Evolutionary conservation across 2,888 invertebrate species (phyloP).

Genomic region (Hydriomena furcata): DNA sequence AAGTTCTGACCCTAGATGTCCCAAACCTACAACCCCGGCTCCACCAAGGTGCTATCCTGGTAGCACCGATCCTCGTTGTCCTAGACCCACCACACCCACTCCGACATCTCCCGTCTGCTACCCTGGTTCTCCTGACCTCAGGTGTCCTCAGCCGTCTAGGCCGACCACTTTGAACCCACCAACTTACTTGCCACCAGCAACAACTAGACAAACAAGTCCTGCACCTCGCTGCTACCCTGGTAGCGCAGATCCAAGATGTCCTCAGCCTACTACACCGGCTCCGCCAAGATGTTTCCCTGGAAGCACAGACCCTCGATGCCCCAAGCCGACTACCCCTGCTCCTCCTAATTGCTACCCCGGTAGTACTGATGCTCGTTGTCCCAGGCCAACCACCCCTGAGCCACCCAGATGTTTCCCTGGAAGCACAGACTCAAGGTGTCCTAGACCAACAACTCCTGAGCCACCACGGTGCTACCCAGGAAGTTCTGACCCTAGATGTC

Average conservation of each 20-base stretch:
- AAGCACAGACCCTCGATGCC: conserved; percentile 55
- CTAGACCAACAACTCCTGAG: conserved; percentile 34
- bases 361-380: conserved; percentile 41
- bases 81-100: conserved; percentile 41
- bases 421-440: conserved; percentile 34
- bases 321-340: conserved; percentile 48
- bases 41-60: conserved; percentile 48
- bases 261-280: conserved; percentile 46
- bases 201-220: conserved; percentile 28
- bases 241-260: conserved; percentile 47
- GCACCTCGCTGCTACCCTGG: conserved; percentile 39
- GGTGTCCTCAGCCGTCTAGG: conserved; percentile 33
- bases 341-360: conserved; percentile 51
- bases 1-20: conserved; percentile 44
- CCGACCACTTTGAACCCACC: conserved; percentile 37
- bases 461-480: conserved; percentile 43
- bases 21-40: conserved; percentile 41
- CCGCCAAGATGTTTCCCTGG: conserved; percentile 41
- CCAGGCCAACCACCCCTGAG: conserved; percentile 38
- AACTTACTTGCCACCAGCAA: conserved; percentile 8
- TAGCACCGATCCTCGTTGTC: conserved; percentile 45
- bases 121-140: conserved; percentile 41
- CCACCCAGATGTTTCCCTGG: conserved; percentile 42
- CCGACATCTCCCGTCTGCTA: conserved; percentile 40
- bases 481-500: conserved; percentile 57